Evolutionary conservation across 2,797 vertebrate species (phyloP), one percentile per base, ranked within the genome.

Genomic region (Atherinosoma microstoma): DNA sequence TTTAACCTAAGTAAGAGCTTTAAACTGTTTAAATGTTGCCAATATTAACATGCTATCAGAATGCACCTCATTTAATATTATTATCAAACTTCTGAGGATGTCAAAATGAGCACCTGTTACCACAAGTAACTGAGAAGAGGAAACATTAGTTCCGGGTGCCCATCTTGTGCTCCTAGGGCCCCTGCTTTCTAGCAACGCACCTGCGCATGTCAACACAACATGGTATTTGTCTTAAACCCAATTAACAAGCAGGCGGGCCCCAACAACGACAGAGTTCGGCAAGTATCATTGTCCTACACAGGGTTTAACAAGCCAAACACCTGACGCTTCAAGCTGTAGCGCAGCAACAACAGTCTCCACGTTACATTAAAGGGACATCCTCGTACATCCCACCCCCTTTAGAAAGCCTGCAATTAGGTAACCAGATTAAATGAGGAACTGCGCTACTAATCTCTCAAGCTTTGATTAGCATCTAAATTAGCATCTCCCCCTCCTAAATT

Each of bases 361-460:
- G 74, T 84, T 85, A 73, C 69, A 35, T 85, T 79, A 80, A 82
- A 85, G 81, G 70, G 73, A 73, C 73, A 74, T 36, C 78, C 76
- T 24, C 79, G 51, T 20, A 2, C 18, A 13, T 58, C 87, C 85
- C 81, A 76, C 84, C 85, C 82, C 70, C 80, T 81, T 81, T 59
- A 27, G 18, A 45, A 65, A 58, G 64, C 75, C 74, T 5, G 53
- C 67, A 81, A 80, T 80, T 79, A 84, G 67, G 79, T 77, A 81
- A 88, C 65, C 73, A 56, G 76, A 68, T 90, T 84, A 81, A 35
- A 65, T 67, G 58, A 80, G n/a, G 24, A 62, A 74, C 72, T 30
- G 53, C 15, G 72, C 61, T 32, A 70, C 80, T 86, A 72, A 84
- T 75, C 72, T 67, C 64, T 60, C 67, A 22, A 49, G 57, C 61